Conservation (phyloP, 2,113 vertebrate species). For the Grantiella picta region DNA sequence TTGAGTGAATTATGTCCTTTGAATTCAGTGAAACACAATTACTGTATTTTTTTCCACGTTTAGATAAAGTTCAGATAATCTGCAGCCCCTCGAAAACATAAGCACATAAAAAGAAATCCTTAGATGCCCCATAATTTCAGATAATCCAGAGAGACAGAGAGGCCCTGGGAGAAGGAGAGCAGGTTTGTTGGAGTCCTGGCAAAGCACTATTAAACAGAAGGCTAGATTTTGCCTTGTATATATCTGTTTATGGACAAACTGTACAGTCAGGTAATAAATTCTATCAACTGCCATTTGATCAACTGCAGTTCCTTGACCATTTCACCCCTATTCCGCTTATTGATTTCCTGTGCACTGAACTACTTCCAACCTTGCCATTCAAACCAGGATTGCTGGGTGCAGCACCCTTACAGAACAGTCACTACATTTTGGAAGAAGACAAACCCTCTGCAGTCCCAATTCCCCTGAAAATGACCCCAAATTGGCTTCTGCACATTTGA, state of each 20-base stretch:
- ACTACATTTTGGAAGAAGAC: background rate
- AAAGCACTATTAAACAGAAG: background rate
- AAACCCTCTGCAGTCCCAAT: background rate
- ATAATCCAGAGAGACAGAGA: background rate
- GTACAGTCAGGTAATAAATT: background rate
- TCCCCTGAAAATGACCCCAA: background rate
- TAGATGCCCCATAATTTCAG: background rate
- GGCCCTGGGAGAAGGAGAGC: background rate
- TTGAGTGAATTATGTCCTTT: background rate
- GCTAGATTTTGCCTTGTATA: background rate
- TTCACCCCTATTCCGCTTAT: background rate
- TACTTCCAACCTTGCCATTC: background rate
- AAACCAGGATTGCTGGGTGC: background rate
- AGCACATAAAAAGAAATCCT: background rate
- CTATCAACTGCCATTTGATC: background rate
- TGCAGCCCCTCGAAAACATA: background rate
- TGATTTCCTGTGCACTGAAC: background rate
- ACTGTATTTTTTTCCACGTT: background rate
- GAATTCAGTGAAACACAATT: background rate
- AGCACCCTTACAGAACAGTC: background rate
- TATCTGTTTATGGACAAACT: background rate
- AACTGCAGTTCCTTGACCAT: slow-evolving; percentile 6
- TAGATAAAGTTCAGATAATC: background rate
- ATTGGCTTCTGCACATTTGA: background rate
- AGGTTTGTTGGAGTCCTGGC: background rate